Conservation (phyloP, 2,888 invertebrate genomes). For the Idaea straminata region DNA sequence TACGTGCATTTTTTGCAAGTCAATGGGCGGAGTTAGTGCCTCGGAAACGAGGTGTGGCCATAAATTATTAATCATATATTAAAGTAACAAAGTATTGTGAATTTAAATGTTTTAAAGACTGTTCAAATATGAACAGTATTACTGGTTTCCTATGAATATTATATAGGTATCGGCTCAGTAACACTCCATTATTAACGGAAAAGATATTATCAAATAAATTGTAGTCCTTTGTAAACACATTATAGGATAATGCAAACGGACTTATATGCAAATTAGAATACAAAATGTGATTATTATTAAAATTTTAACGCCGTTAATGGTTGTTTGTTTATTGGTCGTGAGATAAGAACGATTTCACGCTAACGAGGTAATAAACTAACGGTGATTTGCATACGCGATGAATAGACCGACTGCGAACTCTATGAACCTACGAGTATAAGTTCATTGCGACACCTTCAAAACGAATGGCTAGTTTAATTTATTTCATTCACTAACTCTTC, state of each 20-base stretch:
- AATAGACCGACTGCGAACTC: not conserved
- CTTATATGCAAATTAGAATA: constrained; percentile 52
- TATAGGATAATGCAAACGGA: constrained; percentile 27
- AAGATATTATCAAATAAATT: constrained; percentile 54
- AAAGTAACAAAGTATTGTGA: constrained; percentile 12
- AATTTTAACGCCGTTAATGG: constrained; percentile 64
- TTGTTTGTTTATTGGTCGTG: constrained; percentile 66
- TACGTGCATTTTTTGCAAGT: constrained; percentile 21
- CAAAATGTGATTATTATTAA: constrained; percentile 58
- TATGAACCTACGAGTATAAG: not conserved
- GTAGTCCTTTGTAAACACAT: constrained; percentile 60
- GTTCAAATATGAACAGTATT: constrained; percentile 29
- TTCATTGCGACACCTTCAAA: not conserved
- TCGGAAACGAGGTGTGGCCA: constrained; percentile 22
- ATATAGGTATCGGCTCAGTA: constrained; percentile 34
- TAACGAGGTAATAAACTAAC: constrained; percentile 54
- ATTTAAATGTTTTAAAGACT: not conserved
- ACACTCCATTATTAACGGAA: constrained; percentile 40
- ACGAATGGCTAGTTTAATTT: not conserved
- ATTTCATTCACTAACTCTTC: not conserved
- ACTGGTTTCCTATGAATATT: constrained; percentile 37
- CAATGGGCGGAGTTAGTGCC: constrained; percentile 25
- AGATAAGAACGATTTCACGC: constrained; percentile 62
- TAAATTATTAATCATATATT: constrained; percentile 19
- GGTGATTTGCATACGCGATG: constrained; percentile 47